Base-by-base conservation (phyloP, 2,113 vertebrate species). In the Ondatra zibethicus region DNA sequence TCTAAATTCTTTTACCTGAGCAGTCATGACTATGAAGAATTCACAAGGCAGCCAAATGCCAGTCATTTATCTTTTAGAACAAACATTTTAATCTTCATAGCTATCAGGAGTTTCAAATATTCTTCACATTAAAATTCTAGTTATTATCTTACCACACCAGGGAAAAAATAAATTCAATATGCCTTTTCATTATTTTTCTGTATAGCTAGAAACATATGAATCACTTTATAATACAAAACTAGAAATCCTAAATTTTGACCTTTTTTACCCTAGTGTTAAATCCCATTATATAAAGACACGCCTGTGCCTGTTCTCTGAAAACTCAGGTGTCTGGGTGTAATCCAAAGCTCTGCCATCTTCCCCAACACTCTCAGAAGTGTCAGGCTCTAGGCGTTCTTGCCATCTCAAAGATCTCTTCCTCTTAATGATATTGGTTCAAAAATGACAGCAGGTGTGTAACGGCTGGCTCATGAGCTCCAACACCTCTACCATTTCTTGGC, bases 81-180 rank as follows among this genome's bases (percentile, higher is more conserved):
- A 95, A 96, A 89, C 45, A 91, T 94, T 89, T 95, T 85, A 73
- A 88, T 81, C 58, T 47, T 93, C 76, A 45, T 25, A 93, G 55
- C 85, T 47, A 88, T n/a, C 58, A 73, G 9, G 93, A 93, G 76
- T 89, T 92, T 96, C 61, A 78, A 92, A 89, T 16, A 77, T 33
- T 63, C 90, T 66, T 91, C 91, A 95, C 70, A 42, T 82, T 93
- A 73, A n/a, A 94, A 98, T 97, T 91, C 68, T 42, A 90, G 23
- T 1, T 33, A 72, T 80, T 68, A 93, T 58, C 80, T 78, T n/a
- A 55, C 42, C n/a, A 75, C 21, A n/a, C 10, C n/a, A 91, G 13
- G 31, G 86, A 86, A 3, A 33, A n/a, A 66, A 63, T 52, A 7
- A 33, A n/a, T n/a, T 36, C 17, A 89, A 72, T 29, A 93, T 55